phyloP scores from a whole-genome alignment of 2,888 invertebrate genomes.

The Pseudococcus longispinus region DNA sequence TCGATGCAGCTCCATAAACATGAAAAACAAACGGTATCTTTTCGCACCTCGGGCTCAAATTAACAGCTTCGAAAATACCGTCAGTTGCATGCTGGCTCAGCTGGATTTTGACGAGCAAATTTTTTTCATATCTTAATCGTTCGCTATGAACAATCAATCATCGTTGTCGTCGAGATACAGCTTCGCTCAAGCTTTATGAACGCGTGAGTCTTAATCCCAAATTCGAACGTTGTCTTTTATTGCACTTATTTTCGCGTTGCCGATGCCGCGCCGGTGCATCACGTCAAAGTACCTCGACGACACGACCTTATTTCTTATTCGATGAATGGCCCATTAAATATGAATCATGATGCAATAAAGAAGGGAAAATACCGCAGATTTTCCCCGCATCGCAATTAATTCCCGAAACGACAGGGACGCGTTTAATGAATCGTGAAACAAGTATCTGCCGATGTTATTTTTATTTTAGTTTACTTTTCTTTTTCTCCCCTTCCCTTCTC shows the following conservation, averaged over 20 bases:
- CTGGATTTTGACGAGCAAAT: background rate
- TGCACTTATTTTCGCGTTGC: background rate
- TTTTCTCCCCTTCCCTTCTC: background rate
- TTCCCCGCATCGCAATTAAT: conserved; percentile 3
- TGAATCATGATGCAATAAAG: conserved; percentile 20
- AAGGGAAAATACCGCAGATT: background rate
- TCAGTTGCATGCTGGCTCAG: background rate
- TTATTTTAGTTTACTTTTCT: background rate
- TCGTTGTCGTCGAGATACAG: background rate
- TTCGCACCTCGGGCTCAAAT: background rate
- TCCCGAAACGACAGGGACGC: conserved; percentile 1
- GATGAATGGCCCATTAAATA: conserved; percentile 11
- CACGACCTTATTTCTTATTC: conserved; percentile 12
- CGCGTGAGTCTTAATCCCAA: background rate
- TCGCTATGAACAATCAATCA: background rate
- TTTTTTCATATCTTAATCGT: background rate
- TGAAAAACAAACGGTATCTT: no score
- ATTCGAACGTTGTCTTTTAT: background rate
- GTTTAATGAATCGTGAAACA: conserved; percentile 13
- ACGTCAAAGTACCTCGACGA: conserved; percentile 13
- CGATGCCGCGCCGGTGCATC: background rate
- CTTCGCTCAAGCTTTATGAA: background rate
- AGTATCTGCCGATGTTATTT: background rate
- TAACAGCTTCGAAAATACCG: background rate
- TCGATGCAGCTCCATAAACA: no score